Base-by-base conservation (phyloP, 2,797 vertebrate genomes). In the Cephalopachus bancanus region DNA sequence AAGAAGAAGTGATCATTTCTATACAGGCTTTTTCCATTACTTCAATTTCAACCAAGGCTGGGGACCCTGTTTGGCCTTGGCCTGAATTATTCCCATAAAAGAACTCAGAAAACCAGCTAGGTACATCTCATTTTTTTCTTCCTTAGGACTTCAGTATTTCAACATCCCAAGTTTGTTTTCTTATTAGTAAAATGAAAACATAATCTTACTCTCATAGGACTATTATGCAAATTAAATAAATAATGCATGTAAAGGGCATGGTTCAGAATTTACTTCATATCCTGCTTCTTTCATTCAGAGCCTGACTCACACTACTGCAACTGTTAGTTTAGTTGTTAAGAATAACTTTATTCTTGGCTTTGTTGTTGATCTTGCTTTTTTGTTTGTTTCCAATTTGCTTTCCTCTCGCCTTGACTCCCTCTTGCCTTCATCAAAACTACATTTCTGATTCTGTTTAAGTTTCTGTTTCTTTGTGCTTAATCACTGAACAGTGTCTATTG, bases 361-460 rank as follows among this genome's bases (percentile, higher is more conserved):
- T n/a, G 24, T 30, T 19, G 28, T 9, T 62, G 20, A 33, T 51
- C 17, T 53, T 57, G 3, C 37, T 37, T 37, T 37, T 86, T 53
- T 59, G n/a, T 85, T 90, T 96, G 12, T 57, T 93, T 95, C 28
- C 28, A 95, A 12, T 16, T 62, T 89, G 26, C 1, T 72, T 15
- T 87, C 10, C 30, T 83, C 20, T 17, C 7, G 65, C 16, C 37
- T 79, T 55, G 2, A 81, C n/a, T 37, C 1, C 17, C 20, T 74
- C 19, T 44, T 26, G 37, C 20, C 24, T 74, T 69, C 20, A 87
- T 72, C 28, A 75, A 85, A 83, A 75, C 22, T 75, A 49, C 69
- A 28, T 59, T 60, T 83, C 10, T 55, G 9, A 26, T 74, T 65
- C 15, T 44, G 19, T 86, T 91, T 71, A 64, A 94, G 1, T 87